These are phyloP conservation scores for Heterotis niloticus DNA, from an alignment of 2,113 vertebrate species.

Conservation along the genomic window DNA sequence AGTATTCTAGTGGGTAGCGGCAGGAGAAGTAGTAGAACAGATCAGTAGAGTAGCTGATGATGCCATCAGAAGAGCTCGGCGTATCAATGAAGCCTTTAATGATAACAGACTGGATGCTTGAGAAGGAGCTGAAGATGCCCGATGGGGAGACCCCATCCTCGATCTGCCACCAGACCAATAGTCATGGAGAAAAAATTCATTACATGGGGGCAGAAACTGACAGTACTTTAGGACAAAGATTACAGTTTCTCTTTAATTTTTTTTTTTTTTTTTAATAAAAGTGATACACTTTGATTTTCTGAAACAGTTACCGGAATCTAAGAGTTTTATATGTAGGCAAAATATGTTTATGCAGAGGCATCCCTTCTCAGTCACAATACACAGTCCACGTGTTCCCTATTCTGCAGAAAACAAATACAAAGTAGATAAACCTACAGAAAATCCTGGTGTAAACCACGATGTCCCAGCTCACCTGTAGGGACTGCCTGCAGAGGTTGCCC, in stretches of 20 bases:
- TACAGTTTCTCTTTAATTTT: too few relatives aligned
- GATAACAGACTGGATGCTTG: conserved; percentile 62
- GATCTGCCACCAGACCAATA: conserved; percentile 49
- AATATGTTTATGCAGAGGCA: too few relatives aligned
- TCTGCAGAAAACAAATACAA: too few relatives aligned
- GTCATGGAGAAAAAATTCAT: too few relatives aligned
- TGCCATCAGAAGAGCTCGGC: conserved; percentile 39
- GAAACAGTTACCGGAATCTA: too few relatives aligned
- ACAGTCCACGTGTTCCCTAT: too few relatives aligned
- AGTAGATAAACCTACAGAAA: too few relatives aligned
- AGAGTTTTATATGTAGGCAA: too few relatives aligned
- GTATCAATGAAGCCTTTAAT: conserved; percentile 68
- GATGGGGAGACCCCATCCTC: conserved; percentile 56
- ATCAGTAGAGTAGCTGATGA: conserved; percentile 69
- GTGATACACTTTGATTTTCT: too few relatives aligned
- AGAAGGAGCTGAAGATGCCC: conserved; percentile 57
- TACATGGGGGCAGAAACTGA: not conserved
- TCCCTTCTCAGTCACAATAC: too few relatives aligned
- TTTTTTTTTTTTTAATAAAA: too few relatives aligned
- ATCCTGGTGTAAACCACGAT: not conserved
- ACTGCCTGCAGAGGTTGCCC: conserved; percentile 62
- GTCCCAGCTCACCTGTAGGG: conserved; percentile 53
- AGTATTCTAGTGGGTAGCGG: conserved; percentile 68
- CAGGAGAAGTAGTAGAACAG: conserved; percentile 73
- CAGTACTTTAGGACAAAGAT: not conserved